Evolutionary conservation across 2,888 invertebrate genomes (phyloP), one percentile per base, ranked within the genome.

Genomic region (Megaustenia siamemsis): DNA sequence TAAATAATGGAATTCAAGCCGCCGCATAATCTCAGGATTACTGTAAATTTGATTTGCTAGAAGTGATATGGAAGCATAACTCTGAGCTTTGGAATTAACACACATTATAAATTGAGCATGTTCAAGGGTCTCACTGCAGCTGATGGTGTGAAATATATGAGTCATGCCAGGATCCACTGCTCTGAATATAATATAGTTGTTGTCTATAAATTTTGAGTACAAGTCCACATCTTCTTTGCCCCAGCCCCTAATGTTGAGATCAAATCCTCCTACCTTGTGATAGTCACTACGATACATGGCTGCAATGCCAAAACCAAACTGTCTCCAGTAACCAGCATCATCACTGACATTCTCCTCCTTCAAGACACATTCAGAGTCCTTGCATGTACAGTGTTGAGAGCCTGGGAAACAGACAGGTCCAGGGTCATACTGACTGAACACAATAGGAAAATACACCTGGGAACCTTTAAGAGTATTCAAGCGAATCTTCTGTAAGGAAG

Each of bases 181-280:
- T 60, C 99, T 96, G 91, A 98, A 97, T 86, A 98, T 96, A 69
- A 96, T 96, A 75, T 98, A 93, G 90, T 96, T 95, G 80, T 90
- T 91, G 45, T 93, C 93, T 40, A 93, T 89, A 83, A 97, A 96
- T 90, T 97, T 97, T 91, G 98, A 98, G 92, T 97, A 97, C 91
- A 99, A 96, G 92, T 97, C 97, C 0, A 99, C 99, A 94, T 99
- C 99, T 94, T 99, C 99, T 91, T 97, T 96, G 0, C 99, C 99
- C 99, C 99, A 99, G 6, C 99, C 99, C 87, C 96, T 96, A 84
- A 99, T 99, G 80, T 96, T 96, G 78, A 97, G 96, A 94, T 99
- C 97, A 92, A 98, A 97, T 4, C 99, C 98, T 76, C 99, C 98
- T 3, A 98, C 95, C 83, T 95, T 94, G 63, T 95, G 94, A 91